Base-by-base conservation (phyloP, 2,888 invertebrate species). In the Listrodromus nycthemerus region DNA sequence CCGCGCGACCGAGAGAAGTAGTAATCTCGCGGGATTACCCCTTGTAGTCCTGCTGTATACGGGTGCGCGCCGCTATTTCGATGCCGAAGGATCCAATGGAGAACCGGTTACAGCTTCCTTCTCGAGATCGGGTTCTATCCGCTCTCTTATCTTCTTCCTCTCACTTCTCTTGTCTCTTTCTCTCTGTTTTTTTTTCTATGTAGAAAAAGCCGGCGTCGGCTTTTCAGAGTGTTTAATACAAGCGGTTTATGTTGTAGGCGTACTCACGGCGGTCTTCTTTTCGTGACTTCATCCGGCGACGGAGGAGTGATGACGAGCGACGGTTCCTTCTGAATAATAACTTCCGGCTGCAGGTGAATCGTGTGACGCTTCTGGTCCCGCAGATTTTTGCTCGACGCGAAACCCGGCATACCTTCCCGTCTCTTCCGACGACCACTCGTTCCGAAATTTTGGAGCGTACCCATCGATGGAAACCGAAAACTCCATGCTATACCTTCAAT, bases 381-480 rank as follows among this genome's bases (percentile, higher is more conserved):
- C n/a, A 90, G 85, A 66, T 91, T 91, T 82, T 88, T 91, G 84
- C 84, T 88, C 73, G 90, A 90, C 21, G 85, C 74, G 58, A 89
- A 89, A 71, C 85, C 83, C 6, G 73, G 65, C 30, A 87, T 71
- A 48, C 86, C 88, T 69, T 90, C 88, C 37, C 90, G 89, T 71
- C 90, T 91, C 45, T 87, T 88, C 2, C 91, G 89, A 58, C 92
- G 89, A 24, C 91, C 89, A 52, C 88, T 91, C 77, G 91, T 86
- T 77, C 91, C 88, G 75, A 92, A 86, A 81, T 89, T 91, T 66
- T 92, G 91, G 71, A 92, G 86, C 8, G 91, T 88, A 41, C 88
- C 89, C 90, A 91, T 89, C 78, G 92, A 92, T 61, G 92, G 92
- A 76, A 92, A 92, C 74, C 92, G 90, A 86, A 92, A 92, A 85